Conservation (phyloP, 1,140 invertebrate genomes). For the Vollenhovia emeryi region DNA sequence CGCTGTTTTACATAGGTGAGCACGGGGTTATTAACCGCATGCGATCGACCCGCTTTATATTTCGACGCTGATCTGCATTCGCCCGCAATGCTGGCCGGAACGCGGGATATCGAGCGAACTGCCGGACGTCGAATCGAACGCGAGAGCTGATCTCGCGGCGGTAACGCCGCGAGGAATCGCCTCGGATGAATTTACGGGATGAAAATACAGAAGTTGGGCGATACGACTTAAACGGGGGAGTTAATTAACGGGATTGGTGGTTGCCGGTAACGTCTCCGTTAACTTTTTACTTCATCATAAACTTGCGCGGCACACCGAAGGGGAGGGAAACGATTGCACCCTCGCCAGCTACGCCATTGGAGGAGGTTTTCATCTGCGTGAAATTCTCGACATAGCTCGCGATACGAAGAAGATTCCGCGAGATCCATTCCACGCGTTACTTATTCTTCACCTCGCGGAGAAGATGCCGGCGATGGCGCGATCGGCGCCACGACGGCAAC, state of each 20-base stretch:
- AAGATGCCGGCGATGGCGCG: no score
- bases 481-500: no score
- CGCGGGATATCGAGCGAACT: background rate
- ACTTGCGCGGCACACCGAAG: background rate
- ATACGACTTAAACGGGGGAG: background rate
- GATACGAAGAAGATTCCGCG: conserved; percentile 49
- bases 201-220: background rate
- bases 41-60: conserved; percentile 55
- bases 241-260: conserved; percentile 1
- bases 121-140: background rate
- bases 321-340: background rate
- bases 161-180: background rate
- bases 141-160: background rate
- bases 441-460: background rate
- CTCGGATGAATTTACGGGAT: background rate
- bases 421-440: conserved; percentile 18
- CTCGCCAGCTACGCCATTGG: background rate
- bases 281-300: conserved; percentile 10
- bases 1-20: conserved; percentile 81
- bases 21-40: conserved; percentile 75
- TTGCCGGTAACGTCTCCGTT: background rate
- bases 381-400: conserved; percentile 46
- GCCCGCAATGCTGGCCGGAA: conserved; percentile 26
- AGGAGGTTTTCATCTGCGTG: conserved; percentile 33
- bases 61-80: conserved; percentile 47